Percentiles rank a stretch among this genome's conserved stretches.
Conservation (phyloP, 2,113 vertebrate species). For the Megalops atlanticus region DNA sequence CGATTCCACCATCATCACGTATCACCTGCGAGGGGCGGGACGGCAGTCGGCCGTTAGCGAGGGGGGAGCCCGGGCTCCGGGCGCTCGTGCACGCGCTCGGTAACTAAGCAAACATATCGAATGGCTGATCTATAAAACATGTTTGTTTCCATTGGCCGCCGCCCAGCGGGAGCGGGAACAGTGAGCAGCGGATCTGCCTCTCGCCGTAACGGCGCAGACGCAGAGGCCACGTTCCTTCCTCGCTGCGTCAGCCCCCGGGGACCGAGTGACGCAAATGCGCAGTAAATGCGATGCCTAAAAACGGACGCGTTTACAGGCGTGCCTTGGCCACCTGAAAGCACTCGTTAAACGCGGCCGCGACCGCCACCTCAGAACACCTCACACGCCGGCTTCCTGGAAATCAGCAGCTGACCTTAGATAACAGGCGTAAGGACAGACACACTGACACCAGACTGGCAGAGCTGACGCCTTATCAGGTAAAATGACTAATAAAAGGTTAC, state of each 20-base stretch:
- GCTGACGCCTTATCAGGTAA: no score
- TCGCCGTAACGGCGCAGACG: not conserved
- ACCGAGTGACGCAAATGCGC: not conserved
- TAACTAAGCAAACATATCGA: not conserved
- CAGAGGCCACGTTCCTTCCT: constrained; percentile 1
- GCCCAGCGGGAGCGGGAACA: not conserved
- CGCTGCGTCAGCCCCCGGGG: not conserved
- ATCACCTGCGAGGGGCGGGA: constrained; percentile 67
- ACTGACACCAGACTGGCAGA: no score
- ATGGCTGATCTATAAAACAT: not conserved
- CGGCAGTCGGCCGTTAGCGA: not conserved
- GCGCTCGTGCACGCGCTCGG: not conserved
- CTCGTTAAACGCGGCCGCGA: no score
- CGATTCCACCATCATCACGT: constrained; percentile 99
- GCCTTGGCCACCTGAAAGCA: no score
- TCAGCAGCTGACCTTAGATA: no score
- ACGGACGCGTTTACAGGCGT: no score
- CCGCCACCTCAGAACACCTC: no score
- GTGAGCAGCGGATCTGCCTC: not conserved
- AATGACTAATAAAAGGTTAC: no score
- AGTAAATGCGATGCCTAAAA: not conserved
- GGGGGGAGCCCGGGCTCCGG: not conserved
- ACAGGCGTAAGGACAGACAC: no score
- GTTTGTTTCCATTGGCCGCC: not conserved
- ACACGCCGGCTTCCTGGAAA: no score